phyloP scores from a whole-genome alignment of 2,113 vertebrate genomes.

The Peromyscus californicus region DNA sequence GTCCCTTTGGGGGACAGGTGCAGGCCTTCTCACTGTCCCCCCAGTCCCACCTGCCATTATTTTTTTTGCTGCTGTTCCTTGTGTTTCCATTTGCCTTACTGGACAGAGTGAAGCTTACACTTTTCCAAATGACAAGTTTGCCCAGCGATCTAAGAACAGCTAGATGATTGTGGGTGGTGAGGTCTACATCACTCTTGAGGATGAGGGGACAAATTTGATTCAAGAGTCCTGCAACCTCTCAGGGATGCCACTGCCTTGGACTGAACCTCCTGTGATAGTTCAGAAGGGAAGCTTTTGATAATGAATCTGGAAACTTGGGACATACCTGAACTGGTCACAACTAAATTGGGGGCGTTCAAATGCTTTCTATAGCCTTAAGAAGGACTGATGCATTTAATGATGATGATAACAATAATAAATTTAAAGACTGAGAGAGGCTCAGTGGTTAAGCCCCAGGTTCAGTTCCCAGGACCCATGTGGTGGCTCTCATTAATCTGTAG shows the following conservation, averaged over 20 bases:
- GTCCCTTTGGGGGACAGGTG: too few relatives aligned
- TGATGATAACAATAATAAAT: background rate
- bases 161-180: background rate
- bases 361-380: background rate
- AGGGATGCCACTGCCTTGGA: background rate
- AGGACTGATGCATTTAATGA: background rate
- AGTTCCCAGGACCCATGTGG: background rate
- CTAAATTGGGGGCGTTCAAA: background rate
- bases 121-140: background rate
- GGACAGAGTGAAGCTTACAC: background rate
- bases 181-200: too few relatives aligned
- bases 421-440: background rate
- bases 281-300: background rate
- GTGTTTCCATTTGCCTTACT: background rate
- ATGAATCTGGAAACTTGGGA: background rate
- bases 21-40: background rate
- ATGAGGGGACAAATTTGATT: background rate
- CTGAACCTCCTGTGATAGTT: background rate
- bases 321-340: background rate
- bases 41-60: too few relatives aligned
- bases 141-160: background rate
- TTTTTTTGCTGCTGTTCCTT: background rate
- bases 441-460: background rate
- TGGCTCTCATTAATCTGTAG: background rate
- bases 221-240: background rate